Percentiles rank a stretch among this genome's conserved stretches.
Conservation (phyloP, 92 coral and sea anemone genomes). For the Ricordea florida region DNA sequence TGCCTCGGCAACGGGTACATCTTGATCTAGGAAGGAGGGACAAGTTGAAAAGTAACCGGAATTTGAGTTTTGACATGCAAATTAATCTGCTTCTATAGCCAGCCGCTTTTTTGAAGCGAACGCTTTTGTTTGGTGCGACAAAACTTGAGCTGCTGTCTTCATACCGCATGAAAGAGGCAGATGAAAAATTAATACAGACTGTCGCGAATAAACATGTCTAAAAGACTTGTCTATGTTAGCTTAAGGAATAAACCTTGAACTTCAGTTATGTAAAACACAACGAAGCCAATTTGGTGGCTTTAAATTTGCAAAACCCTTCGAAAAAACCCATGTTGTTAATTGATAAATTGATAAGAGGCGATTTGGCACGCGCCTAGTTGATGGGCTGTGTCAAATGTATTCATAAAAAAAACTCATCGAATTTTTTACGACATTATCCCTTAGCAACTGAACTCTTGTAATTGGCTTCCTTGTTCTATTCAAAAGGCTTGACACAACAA, state of each 20-base stretch:
- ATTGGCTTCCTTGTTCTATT: not conserved
- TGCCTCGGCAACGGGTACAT: conserved; percentile 30
- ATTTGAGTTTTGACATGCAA: not conserved
- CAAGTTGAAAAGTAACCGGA: not conserved
- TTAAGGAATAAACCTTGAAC: no score
- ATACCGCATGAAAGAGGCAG: no score
- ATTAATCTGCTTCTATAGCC: not conserved
- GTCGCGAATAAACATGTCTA: no score
- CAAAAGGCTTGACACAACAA: conserved; percentile 12
- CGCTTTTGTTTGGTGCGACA: no score
- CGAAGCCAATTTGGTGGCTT: no score
- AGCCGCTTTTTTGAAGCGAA: not conserved
- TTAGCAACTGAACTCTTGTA: conserved; percentile 15
- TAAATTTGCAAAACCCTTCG: no score
- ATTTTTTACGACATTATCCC: not conserved
- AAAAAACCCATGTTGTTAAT: no score
- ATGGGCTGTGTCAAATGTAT: conserved; percentile 14
- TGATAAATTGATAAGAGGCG: not conserved
- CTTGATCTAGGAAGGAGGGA: no score
- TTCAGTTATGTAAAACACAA: no score
- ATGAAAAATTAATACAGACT: no score
- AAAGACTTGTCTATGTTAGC: no score
- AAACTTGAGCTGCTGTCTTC: no score
- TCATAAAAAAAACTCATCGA: not conserved
- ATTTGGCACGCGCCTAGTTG: conserved; percentile 5